Evolutionary conservation across 2,113 vertebrate species (phyloP).

Genomic region (Alligator sinensis): DNA sequence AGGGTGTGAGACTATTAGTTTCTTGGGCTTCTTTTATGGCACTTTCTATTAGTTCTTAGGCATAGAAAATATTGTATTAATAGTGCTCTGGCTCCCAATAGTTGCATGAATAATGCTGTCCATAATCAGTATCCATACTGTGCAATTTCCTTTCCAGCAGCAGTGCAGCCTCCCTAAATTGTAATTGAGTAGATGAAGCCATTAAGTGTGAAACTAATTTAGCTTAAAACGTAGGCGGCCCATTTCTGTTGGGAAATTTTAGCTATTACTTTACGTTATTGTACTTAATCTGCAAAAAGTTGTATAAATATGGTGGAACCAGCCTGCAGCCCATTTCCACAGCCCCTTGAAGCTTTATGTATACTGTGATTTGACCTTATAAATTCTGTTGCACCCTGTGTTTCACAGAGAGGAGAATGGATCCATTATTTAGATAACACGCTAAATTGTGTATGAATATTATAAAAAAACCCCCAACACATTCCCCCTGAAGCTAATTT

Average conservation of each 20-base stretch:
- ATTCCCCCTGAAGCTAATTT: conserved; percentile 27
- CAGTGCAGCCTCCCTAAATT: background rate
- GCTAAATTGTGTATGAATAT: background rate
- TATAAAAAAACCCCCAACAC: background rate
- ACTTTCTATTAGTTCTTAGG: conserved; percentile 48
- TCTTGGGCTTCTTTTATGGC: conserved; percentile 38
- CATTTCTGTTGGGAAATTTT: conserved; percentile 54
- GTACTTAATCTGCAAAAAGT: conserved; percentile 40
- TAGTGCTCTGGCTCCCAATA: conserved; percentile 35
- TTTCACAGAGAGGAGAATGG: background rate
- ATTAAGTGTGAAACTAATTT: conserved; percentile 44
- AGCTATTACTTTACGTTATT: conserved; percentile 51
- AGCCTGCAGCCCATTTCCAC: conserved; percentile 21
- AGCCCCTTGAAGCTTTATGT: background rate
- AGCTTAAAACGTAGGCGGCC: conserved; percentile 34
- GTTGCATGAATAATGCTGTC: conserved; percentile 32
- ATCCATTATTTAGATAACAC: background rate
- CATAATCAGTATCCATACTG: conserved; percentile 11
- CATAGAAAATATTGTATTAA: conserved; percentile 34
- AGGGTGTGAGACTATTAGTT: conserved; percentile 33
- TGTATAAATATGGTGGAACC: conserved; percentile 40
- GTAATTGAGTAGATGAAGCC: conserved; percentile 16
- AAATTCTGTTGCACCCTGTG: background rate
- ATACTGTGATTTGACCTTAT: background rate
- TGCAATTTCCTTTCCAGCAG: conserved; percentile 14